Base-by-base conservation (phyloP, 2,113 vertebrate species). In the Muntiacus reevesi region DNA sequence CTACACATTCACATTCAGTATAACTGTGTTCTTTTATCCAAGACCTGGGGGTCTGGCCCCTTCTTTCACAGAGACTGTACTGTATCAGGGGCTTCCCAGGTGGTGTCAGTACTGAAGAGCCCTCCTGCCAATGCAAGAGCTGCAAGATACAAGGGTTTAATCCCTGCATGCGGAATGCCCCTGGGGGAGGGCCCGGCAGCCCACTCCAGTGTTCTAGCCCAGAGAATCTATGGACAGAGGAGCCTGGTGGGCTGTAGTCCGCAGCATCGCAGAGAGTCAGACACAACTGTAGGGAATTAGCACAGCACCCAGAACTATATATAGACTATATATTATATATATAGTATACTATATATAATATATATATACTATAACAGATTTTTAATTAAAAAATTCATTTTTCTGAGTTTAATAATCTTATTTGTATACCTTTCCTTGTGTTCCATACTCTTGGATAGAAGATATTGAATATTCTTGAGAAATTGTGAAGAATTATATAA, bases 201-300 rank as follows among this genome's bases (percentile, higher is more conserved):
- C 21, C 1, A 1, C 67, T 74, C 36, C 67, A 74, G 36, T 0
- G 13, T 15, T 40, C 67, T 40, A 40, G 36, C 67, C 36, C 13
- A 36, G 21, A 40, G 21, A 25, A 25, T 74, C 10, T 11, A 3
- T 7, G 36, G 21, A 36, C 21, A 40, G 2, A 74, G 67, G 67
- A 74, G 11, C 11, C 67, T 74, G 67, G 67, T 6, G 21, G 67
- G 11, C 36, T 74, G 1, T 13, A 25, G 67, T 74, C 67, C 36
- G 6, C 6, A 13, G 67, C 0, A 0, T 74, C 1, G 0, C 11
- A 40, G 36, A 71, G 36, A 74, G 67, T 74, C 67, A 74, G 5
- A 6, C 21, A 74, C 5, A 40, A 25, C 36, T 40, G n/a, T 25
- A 25, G 67, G 11, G 25, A 74, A 1, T 74, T 40, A 40, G 36